These are phyloP conservation scores for Oppia nitens DNA, from an alignment of 1,140 invertebrate species.

Conservation along the genomic window DNA sequence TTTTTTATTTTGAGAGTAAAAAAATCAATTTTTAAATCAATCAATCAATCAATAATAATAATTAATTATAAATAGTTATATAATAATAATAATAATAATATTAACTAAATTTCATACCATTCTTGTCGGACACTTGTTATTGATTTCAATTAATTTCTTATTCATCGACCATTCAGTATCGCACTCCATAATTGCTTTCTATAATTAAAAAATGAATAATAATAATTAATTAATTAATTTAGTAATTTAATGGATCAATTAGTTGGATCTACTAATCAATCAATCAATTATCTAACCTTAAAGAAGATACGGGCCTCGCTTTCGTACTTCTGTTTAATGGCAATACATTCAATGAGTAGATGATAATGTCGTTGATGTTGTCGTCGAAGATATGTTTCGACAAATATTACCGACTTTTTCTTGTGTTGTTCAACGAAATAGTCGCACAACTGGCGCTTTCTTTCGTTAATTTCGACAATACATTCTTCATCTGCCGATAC, in stretches of 20 bases:
- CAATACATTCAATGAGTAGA: slow-evolving; percentile 72
- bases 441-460: slow-evolving; percentile 50
- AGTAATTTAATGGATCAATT: neutral
- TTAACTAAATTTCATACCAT: neutral
- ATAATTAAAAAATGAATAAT: slow-evolving; percentile 17
- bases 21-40: slow-evolving; percentile 4
- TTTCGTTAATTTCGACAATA: slow-evolving; percentile 32
- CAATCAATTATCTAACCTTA: slow-evolving; percentile 39
- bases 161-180: slow-evolving; percentile 88
- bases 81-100: too few relatives aligned
- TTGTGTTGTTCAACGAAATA: slow-evolving; percentile 43
- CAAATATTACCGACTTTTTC: slow-evolving; percentile 68
- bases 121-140: slow-evolving; percentile 7
- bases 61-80: neutral
- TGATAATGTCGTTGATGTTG: slow-evolving; percentile 26
- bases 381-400: slow-evolving; percentile 40
- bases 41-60: slow-evolving; percentile 1
- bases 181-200: slow-evolving; percentile 85
- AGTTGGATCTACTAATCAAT: too few relatives aligned
- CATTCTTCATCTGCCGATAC: slow-evolving; percentile 14
- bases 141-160: slow-evolving; percentile 68
- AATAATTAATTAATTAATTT: neutral
- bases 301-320: slow-evolving; percentile 85
- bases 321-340: slow-evolving; percentile 58
- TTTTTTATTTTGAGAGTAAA: slow-evolving; percentile 5